phyloP scores from a whole-genome alignment of 2,797 vertebrate species.

The Anguilla pacifica region DNA sequence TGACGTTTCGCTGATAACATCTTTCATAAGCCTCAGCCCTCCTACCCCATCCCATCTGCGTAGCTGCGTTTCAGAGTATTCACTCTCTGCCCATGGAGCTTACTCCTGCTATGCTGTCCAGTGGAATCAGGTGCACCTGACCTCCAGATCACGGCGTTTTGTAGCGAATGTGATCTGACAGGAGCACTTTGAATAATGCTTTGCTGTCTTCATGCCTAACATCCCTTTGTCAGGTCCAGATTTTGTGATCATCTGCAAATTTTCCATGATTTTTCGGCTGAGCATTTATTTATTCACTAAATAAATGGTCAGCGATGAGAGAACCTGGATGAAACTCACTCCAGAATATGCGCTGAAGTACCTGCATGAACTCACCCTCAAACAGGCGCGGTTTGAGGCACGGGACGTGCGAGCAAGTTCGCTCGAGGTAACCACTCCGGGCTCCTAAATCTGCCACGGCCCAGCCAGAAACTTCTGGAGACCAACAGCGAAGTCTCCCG shows the following conservation, averaged over 20 bases:
- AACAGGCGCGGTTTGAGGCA: neutral
- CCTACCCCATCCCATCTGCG: neutral
- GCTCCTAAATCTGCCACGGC: neutral
- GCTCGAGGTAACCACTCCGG: conserved; percentile 1
- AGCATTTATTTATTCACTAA: neutral
- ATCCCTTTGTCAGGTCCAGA: neutral
- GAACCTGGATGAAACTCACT: neutral
- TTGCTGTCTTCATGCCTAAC: neutral
- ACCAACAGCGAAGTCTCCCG: conserved; percentile 2
- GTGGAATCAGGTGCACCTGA: neutral
- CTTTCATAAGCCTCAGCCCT: too few species aligned
- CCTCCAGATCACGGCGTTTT: neutral
- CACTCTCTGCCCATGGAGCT: neutral
- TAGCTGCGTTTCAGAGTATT: neutral
- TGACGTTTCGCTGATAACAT: neutral
- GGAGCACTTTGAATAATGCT: neutral
- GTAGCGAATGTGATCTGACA: neutral
- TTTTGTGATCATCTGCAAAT: neutral
- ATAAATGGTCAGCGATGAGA: neutral
- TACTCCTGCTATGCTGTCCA: neutral
- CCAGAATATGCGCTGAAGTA: neutral
- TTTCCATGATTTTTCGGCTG: neutral
- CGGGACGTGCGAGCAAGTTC: neutral
- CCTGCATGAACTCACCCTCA: conserved; percentile 41
- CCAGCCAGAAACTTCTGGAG: neutral